These are phyloP conservation scores for Hypomesus transpacificus DNA, from an alignment of 2,113 vertebrate genomes.

Conservation along the genomic window DNA sequence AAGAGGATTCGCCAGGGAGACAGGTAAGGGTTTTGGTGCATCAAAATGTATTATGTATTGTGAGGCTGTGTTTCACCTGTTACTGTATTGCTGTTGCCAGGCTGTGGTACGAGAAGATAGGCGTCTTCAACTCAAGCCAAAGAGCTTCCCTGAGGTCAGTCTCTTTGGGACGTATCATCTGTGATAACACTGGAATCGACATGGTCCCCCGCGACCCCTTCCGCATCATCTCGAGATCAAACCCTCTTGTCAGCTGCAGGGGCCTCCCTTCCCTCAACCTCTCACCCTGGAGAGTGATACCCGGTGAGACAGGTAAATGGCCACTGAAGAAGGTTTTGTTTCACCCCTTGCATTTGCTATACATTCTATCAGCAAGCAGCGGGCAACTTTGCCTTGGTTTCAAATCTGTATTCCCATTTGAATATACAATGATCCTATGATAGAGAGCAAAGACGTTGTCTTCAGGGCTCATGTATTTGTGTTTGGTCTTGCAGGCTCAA, in stretches of 20 bases:
- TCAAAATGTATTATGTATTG: background rate
- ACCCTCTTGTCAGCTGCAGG: conserved; percentile 38
- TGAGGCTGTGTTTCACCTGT: background rate
- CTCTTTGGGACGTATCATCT: conserved; percentile 66
- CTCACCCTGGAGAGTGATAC: conserved; percentile 53
- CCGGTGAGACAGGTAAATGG: background rate
- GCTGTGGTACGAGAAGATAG: conserved; percentile 67
- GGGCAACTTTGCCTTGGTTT: background rate
- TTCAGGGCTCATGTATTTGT: conserved; percentile 26
- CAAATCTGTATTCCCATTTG: conserved; percentile 4
- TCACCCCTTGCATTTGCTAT: background rate
- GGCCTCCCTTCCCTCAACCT: conserved; percentile 46
- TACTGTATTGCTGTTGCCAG: conserved; percentile 37
- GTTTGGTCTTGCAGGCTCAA: conserved; percentile 51
- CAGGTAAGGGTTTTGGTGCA: conserved; percentile 54
- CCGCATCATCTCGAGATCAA: background rate
- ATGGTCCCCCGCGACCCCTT: conserved; percentile 49
- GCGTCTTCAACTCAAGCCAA: conserved; percentile 62
- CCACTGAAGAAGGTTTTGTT: background rate
- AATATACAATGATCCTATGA: conserved; percentile 6
- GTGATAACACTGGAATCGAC: conserved; percentile 69
- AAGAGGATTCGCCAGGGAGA: conserved; percentile 66
- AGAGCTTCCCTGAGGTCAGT: conserved; percentile 23
- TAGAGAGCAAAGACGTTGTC: background rate
- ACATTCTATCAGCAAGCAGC: too few relatives aligned